A percentile compares a stretch with the other conserved stretches of the same genome.
Conservation (phyloP, 1,140 invertebrate species). For the Copidosoma floridanum region DNA sequence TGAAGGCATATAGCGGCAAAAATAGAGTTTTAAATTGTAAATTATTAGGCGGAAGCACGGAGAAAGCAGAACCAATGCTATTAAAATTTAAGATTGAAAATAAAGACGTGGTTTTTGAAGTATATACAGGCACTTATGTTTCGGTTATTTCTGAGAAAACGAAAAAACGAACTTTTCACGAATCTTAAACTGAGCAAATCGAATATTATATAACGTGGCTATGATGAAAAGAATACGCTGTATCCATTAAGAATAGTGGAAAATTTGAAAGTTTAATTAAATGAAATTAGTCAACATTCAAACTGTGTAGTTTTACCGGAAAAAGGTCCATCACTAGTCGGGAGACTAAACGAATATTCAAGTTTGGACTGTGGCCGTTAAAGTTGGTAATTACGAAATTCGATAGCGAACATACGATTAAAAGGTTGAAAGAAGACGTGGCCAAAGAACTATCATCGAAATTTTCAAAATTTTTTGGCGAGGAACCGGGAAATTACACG, state of each 20-base stretch:
- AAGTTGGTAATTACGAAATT: too few relatives aligned
- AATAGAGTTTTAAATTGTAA: background rate
- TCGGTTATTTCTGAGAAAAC: too few relatives aligned
- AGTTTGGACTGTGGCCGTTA: background rate
- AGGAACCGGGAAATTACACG: background rate
- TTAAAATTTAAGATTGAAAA: background rate
- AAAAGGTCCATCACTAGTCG: background rate
- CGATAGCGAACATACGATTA: too few relatives aligned
- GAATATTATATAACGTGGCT: background rate
- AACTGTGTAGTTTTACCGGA: background rate
- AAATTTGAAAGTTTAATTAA: background rate
- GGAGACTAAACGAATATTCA: background rate
- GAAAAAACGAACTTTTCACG: too few relatives aligned
- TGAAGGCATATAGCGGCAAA: background rate
- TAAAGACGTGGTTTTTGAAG: background rate
- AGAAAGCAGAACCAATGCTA: background rate
- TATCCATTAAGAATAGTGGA: too few relatives aligned
- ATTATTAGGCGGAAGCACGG: background rate
- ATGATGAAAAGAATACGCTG: background rate
- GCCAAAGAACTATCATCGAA: background rate
- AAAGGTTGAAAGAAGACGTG: background rate
- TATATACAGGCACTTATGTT: background rate
- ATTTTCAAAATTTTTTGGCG: background rate
- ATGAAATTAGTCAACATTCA: background rate
- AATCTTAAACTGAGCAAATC: background rate